A percentile compares a stretch with the other conserved stretches of the same genome.
Conservation (phyloP, 2,113 vertebrate species). For the Eolophus roseicapilla region DNA sequence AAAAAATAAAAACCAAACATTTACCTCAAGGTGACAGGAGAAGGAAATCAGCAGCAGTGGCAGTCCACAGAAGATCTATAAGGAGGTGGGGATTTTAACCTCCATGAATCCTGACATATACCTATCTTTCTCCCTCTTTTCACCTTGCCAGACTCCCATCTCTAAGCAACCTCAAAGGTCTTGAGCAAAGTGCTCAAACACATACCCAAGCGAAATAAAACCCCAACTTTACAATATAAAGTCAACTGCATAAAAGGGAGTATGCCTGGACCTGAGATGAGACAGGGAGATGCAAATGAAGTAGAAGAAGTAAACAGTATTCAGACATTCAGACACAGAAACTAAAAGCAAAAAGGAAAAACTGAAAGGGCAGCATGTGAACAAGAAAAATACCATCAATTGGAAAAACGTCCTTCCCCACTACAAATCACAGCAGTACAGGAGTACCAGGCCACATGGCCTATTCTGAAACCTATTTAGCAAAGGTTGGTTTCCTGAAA, state of each 20-base stretch:
- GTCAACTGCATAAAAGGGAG: constrained; percentile 36
- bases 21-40: not conserved
- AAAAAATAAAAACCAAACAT: not conserved
- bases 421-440: not conserved
- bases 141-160: not conserved
- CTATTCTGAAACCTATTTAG: not conserved
- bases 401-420: not conserved
- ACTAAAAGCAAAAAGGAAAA: constrained; percentile 10
- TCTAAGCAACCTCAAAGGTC: not conserved
- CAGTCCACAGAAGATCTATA: not conserved
- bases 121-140: not conserved
- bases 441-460: not conserved
- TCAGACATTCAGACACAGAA: constrained; percentile 4
- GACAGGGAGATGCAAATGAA: not conserved
- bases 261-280: not conserved
- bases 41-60: not conserved
- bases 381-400: not conserved
- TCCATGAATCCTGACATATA: not conserved
- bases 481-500: constrained; percentile 61
- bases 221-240: not conserved
- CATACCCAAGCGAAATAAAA: not conserved
- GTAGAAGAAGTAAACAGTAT: not conserved
- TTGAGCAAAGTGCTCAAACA: not conserved
- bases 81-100: not conserved
- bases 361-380: not conserved